Base-by-base conservation (phyloP, 2,797 vertebrate genomes). In the Spheniscus humboldti region DNA sequence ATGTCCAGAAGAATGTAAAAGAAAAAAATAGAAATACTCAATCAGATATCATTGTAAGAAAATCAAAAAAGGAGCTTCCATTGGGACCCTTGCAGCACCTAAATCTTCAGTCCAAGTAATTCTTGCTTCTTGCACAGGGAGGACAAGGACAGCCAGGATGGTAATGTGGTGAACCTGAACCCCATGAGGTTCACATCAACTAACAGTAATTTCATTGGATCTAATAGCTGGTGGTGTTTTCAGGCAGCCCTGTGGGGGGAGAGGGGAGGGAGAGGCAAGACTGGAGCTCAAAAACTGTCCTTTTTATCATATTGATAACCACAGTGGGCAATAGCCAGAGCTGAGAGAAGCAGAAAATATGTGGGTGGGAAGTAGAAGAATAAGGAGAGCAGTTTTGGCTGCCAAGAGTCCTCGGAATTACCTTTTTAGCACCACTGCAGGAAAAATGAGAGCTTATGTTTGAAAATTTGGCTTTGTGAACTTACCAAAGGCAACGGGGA, bases 161-260 rank as follows among this genome's bases (percentile, higher is more conserved):
- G 9, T 20, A 39, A 86, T 1, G 1, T 13, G 12, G 14, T 1
- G 1, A 69, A 67, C 28, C 18, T 47, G 47, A 71, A 20, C 6
- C 3, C 12, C 11, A 27, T 22, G 18, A 53, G 15, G 28, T 41
- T 82, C 50, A 64, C 17, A 62, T 52, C 37, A 81, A 3, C 27
- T 57, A 30, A 47, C 6, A 41, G 14, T 16, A 33, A 28, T 67
- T 72, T 57, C 18, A 25, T 11, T 45, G 22, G 13, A 62, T 41
- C 19, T 43, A 33, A 45, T 16, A 48, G 11, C 17, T 66, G 7
- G 2, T 48, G 27, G 4, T 73, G 11, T 63, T 79, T 77, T 41
- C 53, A 85, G 50, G 19, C 3, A 12, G 17, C 30, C 37, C 30
- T 4, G 3, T 45, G 45, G 25, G 4, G 18, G 7, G 1, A 41